Evolutionary conservation across 2,888 invertebrate species (phyloP), one percentile per base, ranked within the genome.

Genomic region (Pemphredon lugubris): DNA sequence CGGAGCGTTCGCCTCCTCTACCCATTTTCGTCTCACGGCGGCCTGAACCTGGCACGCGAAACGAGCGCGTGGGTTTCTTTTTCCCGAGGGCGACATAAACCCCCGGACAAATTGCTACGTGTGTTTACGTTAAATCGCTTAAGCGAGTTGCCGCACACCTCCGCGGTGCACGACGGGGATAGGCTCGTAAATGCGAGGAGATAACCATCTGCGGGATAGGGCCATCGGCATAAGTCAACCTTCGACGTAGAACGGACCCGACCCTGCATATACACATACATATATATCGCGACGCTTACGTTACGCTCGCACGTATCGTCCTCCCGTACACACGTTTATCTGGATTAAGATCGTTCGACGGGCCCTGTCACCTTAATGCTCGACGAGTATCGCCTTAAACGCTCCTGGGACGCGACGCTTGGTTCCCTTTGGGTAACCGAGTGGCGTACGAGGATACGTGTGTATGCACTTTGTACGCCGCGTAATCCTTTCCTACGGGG

Each of bases 121-220:
- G 75, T 80, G 77, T 80, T 80, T 80, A 75, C 80, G 73, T 65
- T 78, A 73, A 81, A 74, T 77, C 73, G 81, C 68, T 71, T 69
- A 71, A 79, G 69, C 64, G 71, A 59, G 47, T 39, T 21, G 51
- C 45, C 55, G 50, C 54, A 39, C 26, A n/a, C 48, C 23, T 21
- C 14, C 30, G 18, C 6, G 32, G 2, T n/a, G 37, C 48, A 51
- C 57, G 67, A 23, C 63, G n/a, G 61, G 63, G 66, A 64, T 53
- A 42, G 26, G 63, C 55, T 77, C 77, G 73, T 71, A 60, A 79
- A 68, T 39, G 71, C 64, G 59, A 42, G 57, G n/a, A 68, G 71
- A 69, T 79, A 75, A 71, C 58, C 70, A 73, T 75, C 64, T 59
- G 66, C 50, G 73, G 42, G 61, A 44, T 55, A 42, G 59, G 58